phyloP scores from a whole-genome alignment of 2,888 invertebrate genomes.

The Hoplodrina blanda region DNA sequence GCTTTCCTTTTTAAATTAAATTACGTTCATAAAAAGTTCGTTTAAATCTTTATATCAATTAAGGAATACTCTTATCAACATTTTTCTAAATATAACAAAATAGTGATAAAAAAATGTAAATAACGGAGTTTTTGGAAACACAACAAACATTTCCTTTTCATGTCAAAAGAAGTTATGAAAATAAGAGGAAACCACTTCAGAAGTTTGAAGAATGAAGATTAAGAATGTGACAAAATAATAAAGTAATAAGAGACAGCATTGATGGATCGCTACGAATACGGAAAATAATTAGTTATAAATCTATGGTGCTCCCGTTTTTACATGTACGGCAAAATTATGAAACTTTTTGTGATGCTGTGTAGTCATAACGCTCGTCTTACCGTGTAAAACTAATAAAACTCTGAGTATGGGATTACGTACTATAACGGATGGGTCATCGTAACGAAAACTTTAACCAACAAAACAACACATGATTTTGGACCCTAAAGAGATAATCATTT shows the following conservation, averaged over 20 bases:
- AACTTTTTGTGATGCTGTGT: conserved; percentile 18
- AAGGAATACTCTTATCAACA: too few species aligned
- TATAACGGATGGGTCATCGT: too few species aligned
- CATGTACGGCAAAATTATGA: conserved; percentile 17
- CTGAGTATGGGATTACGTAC: neutral
- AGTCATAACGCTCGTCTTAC: conserved; percentile 1
- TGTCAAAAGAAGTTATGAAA: conserved; percentile 14
- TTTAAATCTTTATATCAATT: neutral
- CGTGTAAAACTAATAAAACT: conserved; percentile 9
- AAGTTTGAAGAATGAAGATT: conserved; percentile 35
- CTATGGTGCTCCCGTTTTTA: conserved; percentile 10
- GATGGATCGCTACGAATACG: conserved; percentile 36
- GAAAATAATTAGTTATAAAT: conserved; percentile 43
- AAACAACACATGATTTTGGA: too few species aligned
- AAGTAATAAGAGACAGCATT: conserved; percentile 40
- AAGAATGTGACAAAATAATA: conserved; percentile 39
- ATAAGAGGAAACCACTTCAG: conserved; percentile 18
- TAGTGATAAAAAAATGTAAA: neutral
- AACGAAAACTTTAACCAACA: too few species aligned
- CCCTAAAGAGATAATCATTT: too few species aligned
- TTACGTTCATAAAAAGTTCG: neutral
- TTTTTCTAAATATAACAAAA: neutral
- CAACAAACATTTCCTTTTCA: neutral
- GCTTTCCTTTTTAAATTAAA: neutral
- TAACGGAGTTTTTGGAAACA: neutral